Base-by-base conservation (phyloP, 2,888 invertebrate species). In the Smittia aterrima region DNA sequence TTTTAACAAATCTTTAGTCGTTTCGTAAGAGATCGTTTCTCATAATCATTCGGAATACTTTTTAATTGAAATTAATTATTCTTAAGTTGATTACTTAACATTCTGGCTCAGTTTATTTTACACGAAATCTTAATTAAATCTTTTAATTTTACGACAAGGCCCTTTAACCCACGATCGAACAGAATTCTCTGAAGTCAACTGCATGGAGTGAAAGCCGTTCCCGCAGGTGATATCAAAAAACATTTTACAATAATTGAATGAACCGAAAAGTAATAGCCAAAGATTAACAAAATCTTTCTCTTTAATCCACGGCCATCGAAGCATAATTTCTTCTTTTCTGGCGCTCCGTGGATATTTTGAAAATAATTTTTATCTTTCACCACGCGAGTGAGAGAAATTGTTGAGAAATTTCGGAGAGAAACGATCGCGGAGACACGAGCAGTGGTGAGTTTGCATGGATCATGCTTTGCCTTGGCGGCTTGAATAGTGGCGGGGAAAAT, bases 401-500 rank as follows among this genome's bases (percentile, higher is more conserved):
- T 4, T 22, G 20, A 62, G 24, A n/a, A n/a, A n/a, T n/a, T n/a
- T 3, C 25, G 9, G 64, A 3, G 64, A n/a, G 64, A 64, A 16
- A 58, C 3, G 2, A 4, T 18, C 58, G 2, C 22, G 47, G 47
- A 47, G n/a, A 22, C 4, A 58, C 18, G 6, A 70, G 24, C 7
- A 20, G 7, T 68, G 68, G 68, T 68, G 70, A 70, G 70, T 54
- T 54, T 70, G 2, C 18, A 27, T 54, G 53, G 13, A n/a, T 13
- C 27, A 47, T 68, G 41, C 25, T 25, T 47, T 27, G 18, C 20
- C 18, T 27, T 11, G 20, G 18, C 9, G 58, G 20, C 20, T 20
- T n/a, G 16, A 18, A 58, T 1, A 9, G 58, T 58, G 58, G 70
- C 53, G 70, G 70, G 70, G 54, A 70, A 70, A 70, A 70, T 20